Evolutionary conservation across 1,140 invertebrate species (phyloP).

Genomic region (Leptinotarsa defecta): DNA sequence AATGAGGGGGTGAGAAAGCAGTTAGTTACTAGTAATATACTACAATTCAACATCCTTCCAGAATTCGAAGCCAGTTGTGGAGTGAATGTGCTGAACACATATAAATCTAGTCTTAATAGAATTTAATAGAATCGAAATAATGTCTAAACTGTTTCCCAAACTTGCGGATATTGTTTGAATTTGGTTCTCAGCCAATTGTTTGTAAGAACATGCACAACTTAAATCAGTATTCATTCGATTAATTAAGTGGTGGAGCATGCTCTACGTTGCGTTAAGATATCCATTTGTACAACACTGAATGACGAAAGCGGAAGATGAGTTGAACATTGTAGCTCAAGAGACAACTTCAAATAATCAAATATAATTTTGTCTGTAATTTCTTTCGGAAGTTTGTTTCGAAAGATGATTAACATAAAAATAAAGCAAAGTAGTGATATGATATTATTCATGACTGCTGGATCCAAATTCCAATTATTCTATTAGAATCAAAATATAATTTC

Average conservation of each 20-base stretch:
- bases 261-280: not conserved
- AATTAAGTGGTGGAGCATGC: constrained; percentile 42
- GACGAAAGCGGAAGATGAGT: too few relatives aligned
- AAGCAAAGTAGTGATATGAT: too few relatives aligned
- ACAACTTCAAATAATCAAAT: too few relatives aligned
- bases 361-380: too few relatives aligned
- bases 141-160: constrained; percentile 50
- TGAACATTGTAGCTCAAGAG: too few relatives aligned
- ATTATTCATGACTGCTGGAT: too few relatives aligned
- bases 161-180: constrained; percentile 51
- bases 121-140: constrained; percentile 52
- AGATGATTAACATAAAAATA: too few relatives aligned
- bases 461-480: too few relatives aligned
- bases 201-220: constrained; percentile 50
- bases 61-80: constrained; percentile 37
- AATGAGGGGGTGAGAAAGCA: not conserved
- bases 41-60: constrained; percentile 37
- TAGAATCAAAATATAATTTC: too few relatives aligned
- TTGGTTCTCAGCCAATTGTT: constrained; percentile 54
- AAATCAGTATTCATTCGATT: constrained; percentile 53
- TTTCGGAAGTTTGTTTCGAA: too few relatives aligned
- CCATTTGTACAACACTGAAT: not conserved
- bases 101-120: constrained; percentile 49
- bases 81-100: constrained; percentile 44
- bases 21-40: not conserved